A percentile compares a stretch with the other conserved stretches of the same genome.
phyloP scores from a whole-genome alignment of 1,140 invertebrate genomes.

The Procambarus clarkii region DNA sequence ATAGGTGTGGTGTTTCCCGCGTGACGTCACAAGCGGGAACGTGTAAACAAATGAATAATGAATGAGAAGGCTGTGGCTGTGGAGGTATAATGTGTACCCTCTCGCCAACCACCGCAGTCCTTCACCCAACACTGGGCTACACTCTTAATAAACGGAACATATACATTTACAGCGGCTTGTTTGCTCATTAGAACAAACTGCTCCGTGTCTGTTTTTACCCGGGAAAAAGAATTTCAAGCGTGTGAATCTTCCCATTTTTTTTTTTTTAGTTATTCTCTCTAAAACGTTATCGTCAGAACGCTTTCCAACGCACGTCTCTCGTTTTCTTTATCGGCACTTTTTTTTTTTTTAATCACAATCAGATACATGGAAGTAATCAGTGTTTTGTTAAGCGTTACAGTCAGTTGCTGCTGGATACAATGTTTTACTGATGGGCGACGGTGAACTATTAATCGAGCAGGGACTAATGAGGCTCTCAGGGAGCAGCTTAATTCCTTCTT shows the following conservation, averaged over 20 bases:
- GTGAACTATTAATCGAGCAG: too few relatives aligned
- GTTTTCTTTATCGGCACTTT: too few relatives aligned
- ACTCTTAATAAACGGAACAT: slow-evolving; percentile 44
- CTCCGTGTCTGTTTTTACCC: slow-evolving; percentile 19
- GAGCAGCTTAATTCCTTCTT: too few relatives aligned
- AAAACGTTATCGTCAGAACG: neutral
- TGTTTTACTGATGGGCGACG: too few relatives aligned
- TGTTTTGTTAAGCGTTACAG: too few relatives aligned
- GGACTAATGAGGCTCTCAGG: too few relatives aligned
- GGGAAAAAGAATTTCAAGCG: neutral
- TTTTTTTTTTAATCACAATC: too few relatives aligned
- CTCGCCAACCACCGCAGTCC: neutral
- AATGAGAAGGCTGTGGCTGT: neutral
- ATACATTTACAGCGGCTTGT: slow-evolving; percentile 21
- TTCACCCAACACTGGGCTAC: neutral
- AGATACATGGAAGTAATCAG: too few relatives aligned
- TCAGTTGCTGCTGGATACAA: too few relatives aligned
- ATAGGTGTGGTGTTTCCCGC: neutral
- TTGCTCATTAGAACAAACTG: slow-evolving; percentile 51
- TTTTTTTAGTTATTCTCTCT: neutral
- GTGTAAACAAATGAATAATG: slow-evolving; percentile 21
- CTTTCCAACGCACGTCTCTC: neutral
- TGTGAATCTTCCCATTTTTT: neutral
- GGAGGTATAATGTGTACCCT: neutral
- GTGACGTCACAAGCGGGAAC: slow-evolving; percentile 5